Conservation (phyloP, 2,888 invertebrate genomes). For the Drosophila longiperda region DNA sequence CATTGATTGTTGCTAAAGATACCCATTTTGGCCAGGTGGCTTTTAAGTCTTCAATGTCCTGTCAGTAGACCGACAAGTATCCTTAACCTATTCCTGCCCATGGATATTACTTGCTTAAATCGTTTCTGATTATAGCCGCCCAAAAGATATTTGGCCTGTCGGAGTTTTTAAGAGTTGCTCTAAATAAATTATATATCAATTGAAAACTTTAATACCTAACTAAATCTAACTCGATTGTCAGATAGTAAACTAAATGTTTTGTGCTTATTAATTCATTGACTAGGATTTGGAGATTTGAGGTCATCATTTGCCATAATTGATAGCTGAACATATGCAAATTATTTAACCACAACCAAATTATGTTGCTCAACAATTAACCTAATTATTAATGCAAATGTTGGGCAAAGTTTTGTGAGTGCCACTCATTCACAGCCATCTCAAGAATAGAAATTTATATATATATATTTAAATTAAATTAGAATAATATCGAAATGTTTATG, state of each 20-base stretch:
- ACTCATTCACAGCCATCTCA: slow-evolving; percentile 14
- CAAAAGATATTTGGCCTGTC: no score
- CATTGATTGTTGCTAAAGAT: no score
- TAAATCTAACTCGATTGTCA: no score
- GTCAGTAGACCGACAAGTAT: no score
- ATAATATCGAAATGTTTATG: slow-evolving; percentile 58
- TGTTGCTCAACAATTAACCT: slow-evolving; percentile 71
- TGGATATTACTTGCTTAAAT: no score
- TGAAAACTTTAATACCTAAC: not conserved
- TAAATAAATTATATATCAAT: not conserved
- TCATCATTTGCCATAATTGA: slow-evolving; percentile 62
- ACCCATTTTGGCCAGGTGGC: no score
- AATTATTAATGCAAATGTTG: slow-evolving; percentile 75
- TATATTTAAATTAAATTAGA: slow-evolving; percentile 57
- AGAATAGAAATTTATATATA: slow-evolving; percentile 47
- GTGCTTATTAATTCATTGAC: slow-evolving; percentile 56
- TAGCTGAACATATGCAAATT: slow-evolving; percentile 60
- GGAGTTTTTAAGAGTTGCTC: not conserved
- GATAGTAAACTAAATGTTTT: not conserved
- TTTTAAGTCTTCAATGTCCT: no score
- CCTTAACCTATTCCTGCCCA: no score
- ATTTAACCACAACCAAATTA: slow-evolving; percentile 66
- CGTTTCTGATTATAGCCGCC: no score
- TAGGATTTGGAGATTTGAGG: slow-evolving; percentile 8
- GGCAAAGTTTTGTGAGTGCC: slow-evolving; percentile 33